Conservation (phyloP, 2,797 vertebrate species). For the Setipinna tenuifilis region DNA sequence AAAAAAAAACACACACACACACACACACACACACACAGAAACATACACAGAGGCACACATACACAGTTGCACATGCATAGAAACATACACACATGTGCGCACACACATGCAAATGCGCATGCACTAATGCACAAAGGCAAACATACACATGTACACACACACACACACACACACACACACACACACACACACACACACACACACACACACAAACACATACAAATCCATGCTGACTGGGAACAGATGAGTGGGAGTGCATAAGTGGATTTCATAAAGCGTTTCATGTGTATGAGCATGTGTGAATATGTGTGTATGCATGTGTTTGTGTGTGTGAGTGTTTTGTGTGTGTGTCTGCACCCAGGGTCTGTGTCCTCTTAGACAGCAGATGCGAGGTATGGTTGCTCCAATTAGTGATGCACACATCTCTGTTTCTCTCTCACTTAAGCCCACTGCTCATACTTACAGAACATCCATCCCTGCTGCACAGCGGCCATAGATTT, state of each 20-base stretch:
- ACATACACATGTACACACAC: neutral
- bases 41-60: neutral
- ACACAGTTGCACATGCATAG: too few relatives aligned
- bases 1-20: too few relatives aligned
- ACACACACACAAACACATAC: neutral
- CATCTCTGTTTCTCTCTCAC: neutral
- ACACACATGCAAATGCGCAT: neutral
- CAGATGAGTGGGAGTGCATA: conserved; percentile 35
- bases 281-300: conserved; percentile 4
- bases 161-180: conserved; percentile 1
- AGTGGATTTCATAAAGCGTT: conserved; percentile 34
- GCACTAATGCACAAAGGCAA: neutral
- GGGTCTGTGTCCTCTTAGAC: conserved; percentile 10
- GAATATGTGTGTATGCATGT: neutral
- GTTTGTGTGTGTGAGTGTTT: neutral
- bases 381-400: neutral
- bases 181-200: neutral
- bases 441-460: neutral
- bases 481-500: neutral
- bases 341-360: neutral
- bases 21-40: too few relatives aligned
- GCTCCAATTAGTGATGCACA: conserved; percentile 13
- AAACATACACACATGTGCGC: neutral
- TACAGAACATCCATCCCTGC: conserved; percentile 6
- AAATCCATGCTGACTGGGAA: conserved; percentile 2